phyloP scores from a whole-genome alignment of 2,888 invertebrate genomes.

The Eretmocerus hayati region DNA sequence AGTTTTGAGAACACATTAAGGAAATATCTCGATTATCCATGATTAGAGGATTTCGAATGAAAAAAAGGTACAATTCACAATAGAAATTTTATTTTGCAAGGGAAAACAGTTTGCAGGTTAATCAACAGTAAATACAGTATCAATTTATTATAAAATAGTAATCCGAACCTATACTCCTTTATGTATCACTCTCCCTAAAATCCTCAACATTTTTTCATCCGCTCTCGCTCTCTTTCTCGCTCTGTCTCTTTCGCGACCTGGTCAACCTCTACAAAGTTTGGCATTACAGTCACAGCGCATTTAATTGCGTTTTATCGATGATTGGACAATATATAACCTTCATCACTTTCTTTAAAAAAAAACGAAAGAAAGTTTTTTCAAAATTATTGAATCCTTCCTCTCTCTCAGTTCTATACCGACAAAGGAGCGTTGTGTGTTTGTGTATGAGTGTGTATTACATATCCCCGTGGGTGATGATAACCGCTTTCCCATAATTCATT shows the following conservation, averaged over 20 bases:
- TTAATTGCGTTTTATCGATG: constrained; percentile 21
- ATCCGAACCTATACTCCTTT: constrained; percentile 22
- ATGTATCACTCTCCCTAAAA: constrained; percentile 18
- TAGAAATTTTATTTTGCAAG: constrained; percentile 25
- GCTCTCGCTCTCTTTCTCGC: background rate
- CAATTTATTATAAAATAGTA: constrained; percentile 23
- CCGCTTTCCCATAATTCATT: too few relatives aligned
- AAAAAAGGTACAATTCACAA: constrained; percentile 13
- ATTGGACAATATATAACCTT: constrained; percentile 19
- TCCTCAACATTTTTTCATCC: background rate
- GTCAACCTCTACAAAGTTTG: constrained; percentile 17
- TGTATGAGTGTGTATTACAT: background rate
- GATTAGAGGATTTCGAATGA: constrained; percentile 18
- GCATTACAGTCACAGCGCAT: constrained; percentile 23
- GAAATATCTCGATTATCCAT: too few relatives aligned
- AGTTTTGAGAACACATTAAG: too few relatives aligned
- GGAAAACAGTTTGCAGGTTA: constrained; percentile 25
- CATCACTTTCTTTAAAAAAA: constrained; percentile 16
- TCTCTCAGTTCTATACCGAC: background rate
- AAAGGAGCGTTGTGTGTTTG: background rate
- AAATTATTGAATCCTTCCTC: background rate
- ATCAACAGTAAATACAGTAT: constrained; percentile 24
- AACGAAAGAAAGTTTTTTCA: constrained; percentile 14
- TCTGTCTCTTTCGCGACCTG: constrained; percentile 6
- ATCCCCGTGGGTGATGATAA: background rate